Base-by-base conservation (phyloP, 2,888 invertebrate species). In the Dynastes maya region DNA sequence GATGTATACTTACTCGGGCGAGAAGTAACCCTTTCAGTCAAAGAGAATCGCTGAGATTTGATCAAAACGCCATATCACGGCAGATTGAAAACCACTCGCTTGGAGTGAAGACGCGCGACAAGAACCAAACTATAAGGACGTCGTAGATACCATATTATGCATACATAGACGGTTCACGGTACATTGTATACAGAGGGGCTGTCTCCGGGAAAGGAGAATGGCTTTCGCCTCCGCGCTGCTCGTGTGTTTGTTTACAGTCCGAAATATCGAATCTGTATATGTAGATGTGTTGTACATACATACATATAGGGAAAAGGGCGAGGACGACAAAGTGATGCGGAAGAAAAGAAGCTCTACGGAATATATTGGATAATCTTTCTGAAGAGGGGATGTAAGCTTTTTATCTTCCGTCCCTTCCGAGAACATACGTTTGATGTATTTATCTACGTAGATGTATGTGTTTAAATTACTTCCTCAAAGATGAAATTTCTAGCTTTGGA, bases 21-120 rank as follows among this genome's bases (percentile, higher is more conserved):
- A 27, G 27, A 32, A 22, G 64, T 55, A 58, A 58, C 68, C 68
- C 61, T 79, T 70, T 76, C 70, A 58, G 37, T 67, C 79, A 79
- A 79, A 79, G 79, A 53, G 79, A 79, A 79, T 79, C 70, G 76
- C 64, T 68, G 51, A 79, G 76, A 76, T 75, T 78, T 78, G 72
- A 78, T 78, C 78, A 78, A 74, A 78, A 78, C 74, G 70, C 51
- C 76, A 68, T 75, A 79, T 79, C 79, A 70, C 68, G 71, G 27
- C 79, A 63, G 76, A 79, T 79, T 79, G 79, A 79, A 79, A 76
- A 70, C 79, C 68, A 70, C 51, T 76, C 76, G 45, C 70, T n/a
- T 55, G 63, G 45, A 72, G 55, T 63, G 63, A 63, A 32, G 63
- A 63, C 37, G 11, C 29, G 2, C 9, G 22, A 22, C 55, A 22